A percentile compares a stretch with the other conserved stretches of the same genome.
phyloP scores from a whole-genome alignment of 2,113 vertebrate genomes.

The Callaeas wilsoni region DNA sequence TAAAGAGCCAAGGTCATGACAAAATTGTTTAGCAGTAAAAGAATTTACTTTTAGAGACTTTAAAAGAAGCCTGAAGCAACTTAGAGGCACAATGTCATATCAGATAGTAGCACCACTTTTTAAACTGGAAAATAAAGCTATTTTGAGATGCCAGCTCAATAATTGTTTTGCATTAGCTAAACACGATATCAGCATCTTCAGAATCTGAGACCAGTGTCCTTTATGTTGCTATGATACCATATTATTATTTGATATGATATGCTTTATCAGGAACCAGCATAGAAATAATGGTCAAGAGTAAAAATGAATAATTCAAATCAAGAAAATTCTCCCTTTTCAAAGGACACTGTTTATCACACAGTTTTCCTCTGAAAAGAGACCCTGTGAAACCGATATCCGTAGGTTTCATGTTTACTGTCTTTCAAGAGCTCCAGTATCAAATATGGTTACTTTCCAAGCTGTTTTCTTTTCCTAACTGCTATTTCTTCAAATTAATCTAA shows the following conservation, averaged over 20 bases:
- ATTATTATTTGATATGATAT: slow-evolving; percentile 6
- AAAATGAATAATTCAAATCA: slow-evolving; percentile 6
- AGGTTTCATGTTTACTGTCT: background rate
- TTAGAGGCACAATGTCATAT: background rate
- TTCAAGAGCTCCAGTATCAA: background rate
- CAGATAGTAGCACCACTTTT: background rate
- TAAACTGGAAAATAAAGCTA: background rate
- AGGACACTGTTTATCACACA: background rate
- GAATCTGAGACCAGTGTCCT: background rate
- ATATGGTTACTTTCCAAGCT: background rate
- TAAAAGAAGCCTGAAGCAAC: background rate
- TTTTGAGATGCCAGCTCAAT: background rate
- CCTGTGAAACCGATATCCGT: background rate
- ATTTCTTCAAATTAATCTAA: background rate
- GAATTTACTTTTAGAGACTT: background rate
- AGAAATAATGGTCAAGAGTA: slow-evolving; percentile 23
- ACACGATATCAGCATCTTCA: background rate
- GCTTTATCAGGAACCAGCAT: background rate
- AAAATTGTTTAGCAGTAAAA: slow-evolving; percentile 24
- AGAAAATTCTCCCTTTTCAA: background rate
- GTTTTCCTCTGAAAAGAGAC: slow-evolving; percentile 13
- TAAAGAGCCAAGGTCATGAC: background rate
- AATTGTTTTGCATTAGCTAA: slow-evolving; percentile 3
- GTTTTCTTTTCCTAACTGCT: background rate
- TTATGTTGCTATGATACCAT: slow-evolving; percentile 26